Conservation (phyloP, 2,113 vertebrate genomes). For the Pogonocichla stellata region DNA sequence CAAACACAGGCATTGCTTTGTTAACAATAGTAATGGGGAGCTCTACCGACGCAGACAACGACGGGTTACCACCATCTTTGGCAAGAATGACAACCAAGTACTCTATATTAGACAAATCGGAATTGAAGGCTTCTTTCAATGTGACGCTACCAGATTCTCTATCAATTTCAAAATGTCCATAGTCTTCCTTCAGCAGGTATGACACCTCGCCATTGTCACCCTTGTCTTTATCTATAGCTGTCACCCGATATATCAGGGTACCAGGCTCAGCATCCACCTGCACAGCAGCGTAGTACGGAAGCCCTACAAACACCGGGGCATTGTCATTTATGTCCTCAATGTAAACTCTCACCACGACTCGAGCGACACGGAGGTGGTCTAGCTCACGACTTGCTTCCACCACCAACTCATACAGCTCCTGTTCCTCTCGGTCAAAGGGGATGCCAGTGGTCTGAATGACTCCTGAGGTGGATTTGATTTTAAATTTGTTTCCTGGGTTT, state of each 20-base stretch:
- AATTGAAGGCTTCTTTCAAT: constrained; percentile 89
- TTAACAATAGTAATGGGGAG: constrained; percentile 96
- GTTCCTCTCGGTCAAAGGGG: constrained; percentile 91
- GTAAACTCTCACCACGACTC: constrained; percentile 89
- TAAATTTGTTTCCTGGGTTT: constrained; percentile 91
- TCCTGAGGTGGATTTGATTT: constrained; percentile 91
- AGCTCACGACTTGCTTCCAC: constrained; percentile 92
- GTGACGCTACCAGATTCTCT: constrained; percentile 81
- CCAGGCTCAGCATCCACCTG: constrained; percentile 93
- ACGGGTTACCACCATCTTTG: constrained; percentile 87
- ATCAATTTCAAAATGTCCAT: constrained; percentile 95
- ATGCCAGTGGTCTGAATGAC: constrained; percentile 92
- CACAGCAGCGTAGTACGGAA: constrained; percentile 96
- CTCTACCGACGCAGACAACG: constrained; percentile 83
- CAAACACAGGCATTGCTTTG: constrained; percentile 97
- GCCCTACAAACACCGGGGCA: constrained; percentile 88
- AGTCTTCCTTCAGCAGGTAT: constrained; percentile 87
- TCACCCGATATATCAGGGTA: constrained; percentile 87
- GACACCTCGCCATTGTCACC: constrained; percentile 91
- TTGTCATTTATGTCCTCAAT: constrained; percentile 96
- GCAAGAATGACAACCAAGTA: constrained; percentile 88
- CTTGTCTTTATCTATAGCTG: constrained; percentile 90
- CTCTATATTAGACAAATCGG: constrained; percentile 92
- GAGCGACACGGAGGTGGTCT: constrained; percentile 86
- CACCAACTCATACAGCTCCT: constrained; percentile 91